phyloP scores from a whole-genome alignment of 2,888 invertebrate species.

The Lathronympha strigana region DNA sequence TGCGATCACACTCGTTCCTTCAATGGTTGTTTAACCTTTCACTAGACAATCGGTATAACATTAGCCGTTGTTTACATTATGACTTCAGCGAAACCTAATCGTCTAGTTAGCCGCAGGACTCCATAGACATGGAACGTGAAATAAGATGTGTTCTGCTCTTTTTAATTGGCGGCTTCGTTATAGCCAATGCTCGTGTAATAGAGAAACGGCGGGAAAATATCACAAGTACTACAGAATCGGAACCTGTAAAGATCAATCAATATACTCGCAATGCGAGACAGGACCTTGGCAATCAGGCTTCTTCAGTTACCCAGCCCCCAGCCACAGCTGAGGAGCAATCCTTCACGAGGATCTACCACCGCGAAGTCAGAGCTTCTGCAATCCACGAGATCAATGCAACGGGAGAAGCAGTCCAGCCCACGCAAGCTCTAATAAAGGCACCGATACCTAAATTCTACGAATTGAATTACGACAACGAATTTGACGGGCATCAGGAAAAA shows the following conservation, averaged over 20 bases:
- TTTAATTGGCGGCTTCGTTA: constrained; percentile 47
- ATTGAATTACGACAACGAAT: constrained; percentile 65
- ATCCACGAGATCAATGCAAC: neutral
- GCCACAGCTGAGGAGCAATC: neutral
- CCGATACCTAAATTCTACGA: constrained; percentile 71
- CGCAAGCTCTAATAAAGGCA: constrained; percentile 59
- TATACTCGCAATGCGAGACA: constrained; percentile 55
- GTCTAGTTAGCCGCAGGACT: constrained; percentile 56
- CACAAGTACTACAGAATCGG: constrained; percentile 46
- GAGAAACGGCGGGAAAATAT: constrained; percentile 55
- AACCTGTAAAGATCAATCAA: constrained; percentile 43
- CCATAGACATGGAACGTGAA: constrained; percentile 50
- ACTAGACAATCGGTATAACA: constrained; percentile 63
- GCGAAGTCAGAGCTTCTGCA: neutral
- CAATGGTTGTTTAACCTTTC: constrained; percentile 55
- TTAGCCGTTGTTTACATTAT: constrained; percentile 62
- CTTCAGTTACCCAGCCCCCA: neutral
- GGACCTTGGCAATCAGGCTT: neutral
- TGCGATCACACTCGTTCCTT: neutral
- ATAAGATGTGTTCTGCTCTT: constrained; percentile 56
- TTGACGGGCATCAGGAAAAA: constrained; percentile 57
- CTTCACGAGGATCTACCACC: neutral
- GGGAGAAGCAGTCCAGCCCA: neutral
- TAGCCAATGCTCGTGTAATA: constrained; percentile 54
- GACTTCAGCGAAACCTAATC: constrained; percentile 53